Evolutionary conservation across 1,140 invertebrate species (phyloP).

Genomic region (Drosophila sulfurigaster): DNA sequence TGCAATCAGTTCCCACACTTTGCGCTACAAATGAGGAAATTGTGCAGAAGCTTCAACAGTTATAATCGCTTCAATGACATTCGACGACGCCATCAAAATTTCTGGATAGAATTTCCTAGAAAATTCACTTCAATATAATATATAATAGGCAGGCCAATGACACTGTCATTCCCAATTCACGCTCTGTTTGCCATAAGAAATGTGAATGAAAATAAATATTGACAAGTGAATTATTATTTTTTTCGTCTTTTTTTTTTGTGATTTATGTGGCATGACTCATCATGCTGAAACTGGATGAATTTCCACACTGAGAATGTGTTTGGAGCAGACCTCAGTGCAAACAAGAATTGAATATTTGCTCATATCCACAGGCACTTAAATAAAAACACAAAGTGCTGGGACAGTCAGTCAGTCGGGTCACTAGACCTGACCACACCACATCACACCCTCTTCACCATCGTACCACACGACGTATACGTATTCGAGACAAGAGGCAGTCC

Average conservation of each 20-base stretch:
- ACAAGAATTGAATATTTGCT: slow-evolving; percentile 51
- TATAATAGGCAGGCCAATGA: slow-evolving; percentile 13
- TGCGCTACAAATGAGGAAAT: background rate
- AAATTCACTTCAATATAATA: background rate
- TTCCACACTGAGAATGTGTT: slow-evolving; percentile 12
- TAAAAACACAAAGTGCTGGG: slow-evolving; percentile 25
- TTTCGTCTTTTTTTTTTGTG: slow-evolving; percentile 44
- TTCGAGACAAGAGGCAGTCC: slow-evolving; percentile 17
- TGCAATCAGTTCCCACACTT: background rate
- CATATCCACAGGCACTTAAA: slow-evolving; percentile 42
- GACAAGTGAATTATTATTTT: slow-evolving; percentile 60
- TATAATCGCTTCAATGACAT: background rate
- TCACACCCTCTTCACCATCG: background rate
- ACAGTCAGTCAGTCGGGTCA: slow-evolving; percentile 22
- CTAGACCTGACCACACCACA: slow-evolving; percentile 13
- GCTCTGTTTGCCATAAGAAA: slow-evolving; percentile 53
- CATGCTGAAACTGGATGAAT: slow-evolving; percentile 45
- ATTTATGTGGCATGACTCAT: slow-evolving; percentile 79
- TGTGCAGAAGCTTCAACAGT: slow-evolving; percentile 2
- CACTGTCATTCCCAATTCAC: slow-evolving; percentile 13
- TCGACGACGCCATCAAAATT: background rate
- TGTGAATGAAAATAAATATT: slow-evolving; percentile 78
- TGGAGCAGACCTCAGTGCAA: slow-evolving; percentile 57
- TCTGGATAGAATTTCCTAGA: background rate
- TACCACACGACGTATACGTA: background rate